Conservation (phyloP, 2,888 invertebrate genomes). For the Drosophila crucigera region DNA sequence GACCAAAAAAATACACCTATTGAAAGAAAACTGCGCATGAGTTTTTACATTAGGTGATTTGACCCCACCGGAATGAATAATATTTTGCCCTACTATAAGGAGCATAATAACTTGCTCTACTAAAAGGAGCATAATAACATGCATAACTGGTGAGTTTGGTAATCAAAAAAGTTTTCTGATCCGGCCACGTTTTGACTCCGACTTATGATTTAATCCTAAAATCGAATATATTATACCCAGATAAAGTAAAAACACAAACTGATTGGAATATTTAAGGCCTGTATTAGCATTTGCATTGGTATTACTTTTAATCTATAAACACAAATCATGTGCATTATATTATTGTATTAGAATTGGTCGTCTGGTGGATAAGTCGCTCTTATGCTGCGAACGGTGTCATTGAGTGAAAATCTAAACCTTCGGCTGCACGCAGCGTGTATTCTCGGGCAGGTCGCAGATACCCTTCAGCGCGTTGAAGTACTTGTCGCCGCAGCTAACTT, state of each 20-base stretch:
- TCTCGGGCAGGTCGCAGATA: conserved; percentile 79
- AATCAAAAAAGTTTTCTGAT: background rate
- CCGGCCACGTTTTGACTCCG: background rate
- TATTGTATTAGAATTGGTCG: background rate
- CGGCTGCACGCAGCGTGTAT: conserved; percentile 71
- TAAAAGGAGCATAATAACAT: background rate
- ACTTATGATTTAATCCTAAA: background rate
- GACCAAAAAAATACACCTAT: background rate
- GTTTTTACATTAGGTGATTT: background rate
- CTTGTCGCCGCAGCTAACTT: conserved; percentile 71
- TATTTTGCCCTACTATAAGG: background rate
- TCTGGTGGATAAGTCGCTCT: conserved; percentile 28
- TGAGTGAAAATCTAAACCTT: conserved; percentile 21
- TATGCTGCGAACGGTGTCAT: conserved; percentile 6
- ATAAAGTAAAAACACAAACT: background rate
- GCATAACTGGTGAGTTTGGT: background rate
- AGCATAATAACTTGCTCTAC: background rate
- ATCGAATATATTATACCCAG: background rate
- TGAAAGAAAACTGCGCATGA: background rate
- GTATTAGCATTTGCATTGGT: conserved; percentile 60
- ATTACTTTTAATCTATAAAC: conserved; percentile 10
- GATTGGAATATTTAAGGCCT: conserved; percentile 31
- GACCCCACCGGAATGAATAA: background rate
- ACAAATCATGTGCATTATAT: conserved; percentile 13
- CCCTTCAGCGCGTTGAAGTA: conserved; percentile 80